phyloP scores from a whole-genome alignment of 2,888 invertebrate species.

The Caenorhabditis parvicauda region DNA sequence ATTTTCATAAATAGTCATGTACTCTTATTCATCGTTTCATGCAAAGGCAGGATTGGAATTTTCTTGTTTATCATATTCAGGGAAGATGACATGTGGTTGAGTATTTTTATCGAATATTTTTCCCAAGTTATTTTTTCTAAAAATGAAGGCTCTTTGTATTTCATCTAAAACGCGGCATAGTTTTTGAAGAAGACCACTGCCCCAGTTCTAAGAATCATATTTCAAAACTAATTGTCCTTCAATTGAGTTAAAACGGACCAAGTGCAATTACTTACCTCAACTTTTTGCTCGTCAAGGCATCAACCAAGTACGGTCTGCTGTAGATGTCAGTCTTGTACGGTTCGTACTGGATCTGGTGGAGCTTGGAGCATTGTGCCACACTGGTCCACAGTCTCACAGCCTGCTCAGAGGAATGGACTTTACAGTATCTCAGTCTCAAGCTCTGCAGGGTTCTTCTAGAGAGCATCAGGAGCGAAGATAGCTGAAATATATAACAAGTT shows the following conservation, averaged over 20 bases:
- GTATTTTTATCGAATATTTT: too few relatives aligned
- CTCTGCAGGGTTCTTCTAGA: background rate
- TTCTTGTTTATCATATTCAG: background rate
- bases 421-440: slow-evolving; percentile 6
- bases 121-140: too few relatives aligned
- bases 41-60: background rate
- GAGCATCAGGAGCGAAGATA: slow-evolving; percentile 5
- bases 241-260: too few relatives aligned
- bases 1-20: background rate
- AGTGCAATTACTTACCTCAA: slow-evolving; percentile 9
- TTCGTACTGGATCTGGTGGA: slow-evolving; percentile 23
- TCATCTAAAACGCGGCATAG: background rate
- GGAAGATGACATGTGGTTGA: background rate
- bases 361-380: slow-evolving; percentile 12
- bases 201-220: background rate
- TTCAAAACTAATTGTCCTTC: too few relatives aligned
- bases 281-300: slow-evolving; percentile 4
- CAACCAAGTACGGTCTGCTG: slow-evolving; percentile 16
- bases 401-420: slow-evolving; percentile 13
- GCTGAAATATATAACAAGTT: background rate
- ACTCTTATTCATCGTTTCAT: background rate
- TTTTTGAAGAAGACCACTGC: background rate
- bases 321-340: slow-evolving; percentile 15
- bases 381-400: slow-evolving; percentile 20
- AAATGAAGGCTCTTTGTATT: too few relatives aligned